Evolutionary conservation across 2,797 vertebrate species (phyloP), one percentile per base, ranked within the genome.

Genomic region (Buphagus erythrorhynchus): DNA sequence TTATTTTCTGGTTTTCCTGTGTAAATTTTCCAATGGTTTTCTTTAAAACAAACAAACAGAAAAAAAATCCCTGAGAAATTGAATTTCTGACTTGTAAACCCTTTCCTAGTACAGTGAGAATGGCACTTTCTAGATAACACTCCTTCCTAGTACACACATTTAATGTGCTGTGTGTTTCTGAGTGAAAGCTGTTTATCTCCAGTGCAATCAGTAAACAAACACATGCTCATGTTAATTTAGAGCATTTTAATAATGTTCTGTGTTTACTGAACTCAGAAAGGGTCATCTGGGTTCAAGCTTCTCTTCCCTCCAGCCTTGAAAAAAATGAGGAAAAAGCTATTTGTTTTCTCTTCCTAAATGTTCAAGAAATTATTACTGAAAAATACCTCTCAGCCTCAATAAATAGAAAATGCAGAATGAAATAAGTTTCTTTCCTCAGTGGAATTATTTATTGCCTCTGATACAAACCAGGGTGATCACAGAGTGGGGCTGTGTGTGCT

Each of bases 171-270:
- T 10, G 20, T 54, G 24, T 80, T 86, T 79, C 29, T 59, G 77
- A 95, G 49, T 66, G 88, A 77, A 93, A 93, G 61, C 31, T 92
- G 48, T 72, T 92, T 83, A 93, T 88, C 71, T 86, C 72, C 63
- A 38, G 59, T 86, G 63, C 68, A 87, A 88, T 97, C 90, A 90
- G 73, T 85, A 90, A 69, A 80, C 54, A 78, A 80, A 90, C 20
- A 84, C 51, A 52, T 9, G 24, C 29, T 80, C 26, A 16, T 3
- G 17, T 33, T 88, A 49, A 31, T 81, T 90, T 89, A 79, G 48
- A 80, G 38, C 28, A 79, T 43, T 48, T 71, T 75, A 79, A 79
- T 88, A 45, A 80, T 49, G 10, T 31, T 79, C 36, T 79, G 38
- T 35, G 33, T 63, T 93, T 92, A 76, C 51, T 68, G 58, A 90